Evolutionary conservation across 2,888 invertebrate species (phyloP), one percentile per base, ranked within the genome.

Genomic region (Torymus auratus): DNA sequence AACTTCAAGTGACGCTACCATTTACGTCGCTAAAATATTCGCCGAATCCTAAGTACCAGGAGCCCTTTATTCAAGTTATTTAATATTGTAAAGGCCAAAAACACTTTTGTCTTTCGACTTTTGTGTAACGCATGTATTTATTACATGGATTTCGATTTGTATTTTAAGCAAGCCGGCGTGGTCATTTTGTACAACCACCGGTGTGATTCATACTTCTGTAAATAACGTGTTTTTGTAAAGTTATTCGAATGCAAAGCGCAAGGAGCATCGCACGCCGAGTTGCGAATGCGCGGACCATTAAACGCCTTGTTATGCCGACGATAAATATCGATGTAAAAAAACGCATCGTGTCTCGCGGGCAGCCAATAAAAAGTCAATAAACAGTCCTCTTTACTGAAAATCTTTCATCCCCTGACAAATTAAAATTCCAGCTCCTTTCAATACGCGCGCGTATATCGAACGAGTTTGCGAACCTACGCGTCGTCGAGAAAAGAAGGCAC

Each of bases 11-110:
- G 90, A 92, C 67, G 94, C 94, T 0, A 87, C 92, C 23, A 91
- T 92, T 73, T 92, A 92, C 86, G 90, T 93, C 12, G 88, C 92
- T 23, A 91, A 91, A 17, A 91, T 93, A 79, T 93, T 93, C 86
- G 88, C 91, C 80, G 87, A 87, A 4, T 1, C 28, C 2, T 11
- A n/a, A n/a, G n/a, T 11, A 17, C 7, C 52, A 12, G 17, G 58
- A 23, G 15, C 12, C 17, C 41, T 10, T 50, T 17, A n/a, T 28
- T 70, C 13, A 56, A 67, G 5, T 41, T 64, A 17, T 7, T 53
- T 53, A 20, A 5, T 15, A 23, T 72, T 55, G 62, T 41, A 28
- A 5, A 13, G 11, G 15, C 28, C 52, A 20, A 17, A 14, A 56
- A 17, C 2, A 17, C 2, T 62, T 53, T 50, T 55, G 55, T 50